Base-by-base conservation (phyloP, 2,888 invertebrate genomes). In the Tineola bisselliella region DNA sequence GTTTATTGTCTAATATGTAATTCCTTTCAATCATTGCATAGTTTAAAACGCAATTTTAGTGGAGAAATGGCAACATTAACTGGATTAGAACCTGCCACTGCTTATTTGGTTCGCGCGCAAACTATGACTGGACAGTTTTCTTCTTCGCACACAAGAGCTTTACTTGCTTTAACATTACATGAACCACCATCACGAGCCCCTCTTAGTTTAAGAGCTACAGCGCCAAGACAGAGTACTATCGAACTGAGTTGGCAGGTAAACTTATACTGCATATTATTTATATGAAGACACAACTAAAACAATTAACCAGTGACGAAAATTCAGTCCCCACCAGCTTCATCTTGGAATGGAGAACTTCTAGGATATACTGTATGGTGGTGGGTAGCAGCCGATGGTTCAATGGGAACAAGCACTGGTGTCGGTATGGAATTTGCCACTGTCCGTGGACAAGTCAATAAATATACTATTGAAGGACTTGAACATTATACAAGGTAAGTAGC, bases 311-410 rank as follows among this genome's bases (percentile, higher is more conserved):
- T 48, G 5, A 3, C 8, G 13, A 17, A 48, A 19, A 64, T 63
- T 33, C 66, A 92, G 89, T 89, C 93, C 8, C 94, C 94, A 15
- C 88, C 90, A 1, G 74, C 90, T 0, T 89, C 91, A 19, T 88
- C 91, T 0, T 92, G 92, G 90, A 93, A 94, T 68, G 94, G 94
- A 0, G 91, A 92, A 69, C 88, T 94, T 31, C 84, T 91, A 19
- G 94, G 94, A 0, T 94, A 94, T 73, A 92, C 92, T 25, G 91
- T 94, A 0, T 92, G 92, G 74, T 93, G 92, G 89, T 87, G 87
- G 84, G 77, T 81, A 0, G 77, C 84, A 0, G 84, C 84, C 0
- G 87, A 87, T 54, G 84, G 84, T 0, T 73, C 82, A 0, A 63
- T 84, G 12, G 70, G 79, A 0, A 78, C 82, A 1, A 84, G 81